These are phyloP conservation scores for Prionailurus viverrinus DNA, from an alignment of 2,113 vertebrate genomes.

Conservation along the genomic window DNA sequence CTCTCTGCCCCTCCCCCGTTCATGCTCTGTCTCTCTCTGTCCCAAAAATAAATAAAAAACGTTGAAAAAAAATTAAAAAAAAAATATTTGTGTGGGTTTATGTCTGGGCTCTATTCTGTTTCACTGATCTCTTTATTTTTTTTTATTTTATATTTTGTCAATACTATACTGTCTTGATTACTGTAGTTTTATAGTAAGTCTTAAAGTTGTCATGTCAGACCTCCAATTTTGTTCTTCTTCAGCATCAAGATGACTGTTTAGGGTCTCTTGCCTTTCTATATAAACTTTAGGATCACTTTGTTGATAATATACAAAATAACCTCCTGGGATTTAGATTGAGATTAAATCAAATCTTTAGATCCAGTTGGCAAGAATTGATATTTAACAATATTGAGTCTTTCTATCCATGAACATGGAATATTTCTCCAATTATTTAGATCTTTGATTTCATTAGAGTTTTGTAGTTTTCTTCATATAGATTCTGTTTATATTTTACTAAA, in stretches of 20 bases:
- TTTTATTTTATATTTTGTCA: neutral
- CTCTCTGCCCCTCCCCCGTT: too few relatives aligned
- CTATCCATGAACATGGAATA: neutral
- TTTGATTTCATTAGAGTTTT: neutral
- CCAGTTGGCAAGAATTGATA: neutral
- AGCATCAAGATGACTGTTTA: neutral
- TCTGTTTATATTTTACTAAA: neutral
- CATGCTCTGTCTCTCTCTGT: too few relatives aligned
- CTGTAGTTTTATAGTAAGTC: neutral
- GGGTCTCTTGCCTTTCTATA: neutral
- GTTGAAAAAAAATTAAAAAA: too few relatives aligned
- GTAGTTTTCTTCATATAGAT: neutral
- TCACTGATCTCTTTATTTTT: neutral
- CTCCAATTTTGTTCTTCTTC: neutral
- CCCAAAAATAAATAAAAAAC: too few relatives aligned
- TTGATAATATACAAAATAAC: neutral
- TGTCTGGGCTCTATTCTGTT: neutral
- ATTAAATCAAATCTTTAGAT: neutral
- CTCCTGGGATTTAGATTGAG: neutral
- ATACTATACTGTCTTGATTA: neutral
- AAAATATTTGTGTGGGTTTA: neutral
- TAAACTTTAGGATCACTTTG: neutral
- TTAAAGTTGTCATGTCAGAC: neutral
- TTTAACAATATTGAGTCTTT: neutral
- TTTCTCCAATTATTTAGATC: neutral